phyloP scores from a whole-genome alignment of 2,888 invertebrate genomes.

The Thera obeliscata region DNA sequence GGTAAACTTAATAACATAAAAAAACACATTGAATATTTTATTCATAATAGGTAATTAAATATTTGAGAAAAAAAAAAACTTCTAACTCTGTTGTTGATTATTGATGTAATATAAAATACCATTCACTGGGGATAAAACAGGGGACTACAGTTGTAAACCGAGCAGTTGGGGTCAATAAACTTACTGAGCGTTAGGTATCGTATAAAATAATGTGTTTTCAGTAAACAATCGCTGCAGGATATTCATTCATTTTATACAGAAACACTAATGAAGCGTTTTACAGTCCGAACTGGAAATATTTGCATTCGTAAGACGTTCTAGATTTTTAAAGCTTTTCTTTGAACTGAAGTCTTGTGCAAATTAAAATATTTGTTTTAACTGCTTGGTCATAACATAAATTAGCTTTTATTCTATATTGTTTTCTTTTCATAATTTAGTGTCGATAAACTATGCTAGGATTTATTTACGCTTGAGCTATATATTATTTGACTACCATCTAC shows the following conservation, averaged over 20 bases:
- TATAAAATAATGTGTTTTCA: not conserved
- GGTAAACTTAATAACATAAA: too few relatives aligned
- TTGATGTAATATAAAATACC: too few relatives aligned
- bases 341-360: slow-evolving; percentile 9
- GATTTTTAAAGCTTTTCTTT: slow-evolving; percentile 12
- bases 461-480: too few relatives aligned
- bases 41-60: too few relatives aligned
- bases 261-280: slow-evolving; percentile 19
- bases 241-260: slow-evolving; percentile 2
- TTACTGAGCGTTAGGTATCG: not conserved
- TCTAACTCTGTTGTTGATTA: too few relatives aligned
- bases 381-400: not conserved
- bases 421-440: too few relatives aligned
- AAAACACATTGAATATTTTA: too few relatives aligned
- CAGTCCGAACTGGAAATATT: slow-evolving; percentile 13
- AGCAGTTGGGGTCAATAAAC: not conserved
- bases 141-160: too few relatives aligned
- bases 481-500: too few relatives aligned
- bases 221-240: not conserved
- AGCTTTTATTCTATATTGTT: not conserved
- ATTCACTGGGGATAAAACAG: too few relatives aligned
- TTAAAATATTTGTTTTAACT: not conserved
- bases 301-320: slow-evolving; percentile 17
- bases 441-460: too few relatives aligned
- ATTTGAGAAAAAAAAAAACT: too few relatives aligned